Evolutionary conservation across 2,888 invertebrate genomes (phyloP).

Genomic region (Cheilosia urbana): DNA sequence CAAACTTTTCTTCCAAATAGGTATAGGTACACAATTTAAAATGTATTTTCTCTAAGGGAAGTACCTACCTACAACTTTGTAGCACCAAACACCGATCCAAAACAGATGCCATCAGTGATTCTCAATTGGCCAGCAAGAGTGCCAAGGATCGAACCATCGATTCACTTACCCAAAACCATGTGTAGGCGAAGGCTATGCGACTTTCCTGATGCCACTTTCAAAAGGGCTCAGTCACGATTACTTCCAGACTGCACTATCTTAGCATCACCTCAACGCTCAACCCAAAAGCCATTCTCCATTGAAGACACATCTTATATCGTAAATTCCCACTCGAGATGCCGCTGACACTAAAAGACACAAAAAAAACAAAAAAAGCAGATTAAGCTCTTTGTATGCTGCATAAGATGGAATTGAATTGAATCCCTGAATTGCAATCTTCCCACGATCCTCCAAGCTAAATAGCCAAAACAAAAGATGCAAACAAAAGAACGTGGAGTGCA

Average conservation of each 20-base stretch:
- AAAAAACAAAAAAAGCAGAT: slow-evolving; percentile 33
- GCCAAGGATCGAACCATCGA: not conserved
- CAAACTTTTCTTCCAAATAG: too few species aligned
- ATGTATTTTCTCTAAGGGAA: too few species aligned
- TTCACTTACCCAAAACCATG: not conserved
- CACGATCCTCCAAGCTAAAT: slow-evolving; percentile 64
- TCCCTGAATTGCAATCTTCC: slow-evolving; percentile 72
- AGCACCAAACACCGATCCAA: too few species aligned
- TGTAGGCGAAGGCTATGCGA: not conserved
- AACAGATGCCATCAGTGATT: not conserved
- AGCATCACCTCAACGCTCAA: not conserved
- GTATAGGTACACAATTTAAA: too few species aligned
- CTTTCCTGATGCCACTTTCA: not conserved
- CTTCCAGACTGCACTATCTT: not conserved
- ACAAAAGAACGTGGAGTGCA: slow-evolving; percentile 53
- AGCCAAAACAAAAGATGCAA: slow-evolving; percentile 64
- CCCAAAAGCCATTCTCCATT: not conserved
- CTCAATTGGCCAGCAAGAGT: not conserved
- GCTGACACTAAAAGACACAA: slow-evolving; percentile 35
- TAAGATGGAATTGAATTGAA: slow-evolving; percentile 44
- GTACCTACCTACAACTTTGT: too few species aligned
- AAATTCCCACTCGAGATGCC: slow-evolving; percentile 36
- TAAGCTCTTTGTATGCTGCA: slow-evolving; percentile 41
- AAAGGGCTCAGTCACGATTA: slow-evolving; percentile 1
- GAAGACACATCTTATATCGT: not conserved